Evolutionary conservation across 2,888 invertebrate genomes (phyloP), one percentile per base, ranked within the genome.

Genomic region (Brachypterus glaber): DNA sequence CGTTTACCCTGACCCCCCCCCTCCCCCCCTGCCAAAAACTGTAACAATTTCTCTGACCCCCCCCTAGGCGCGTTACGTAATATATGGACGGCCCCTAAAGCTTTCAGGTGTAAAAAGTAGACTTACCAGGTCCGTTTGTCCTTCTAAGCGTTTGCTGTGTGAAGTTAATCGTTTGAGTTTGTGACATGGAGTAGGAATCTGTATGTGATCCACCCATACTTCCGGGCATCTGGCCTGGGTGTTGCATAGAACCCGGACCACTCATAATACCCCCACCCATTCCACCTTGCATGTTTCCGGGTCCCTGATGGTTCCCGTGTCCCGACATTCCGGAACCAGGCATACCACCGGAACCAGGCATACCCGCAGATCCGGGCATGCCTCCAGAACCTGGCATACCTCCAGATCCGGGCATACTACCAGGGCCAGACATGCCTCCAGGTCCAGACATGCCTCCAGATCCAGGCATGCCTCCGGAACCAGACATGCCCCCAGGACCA

Each of bases 81-180:
- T n/a, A n/a, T n/a, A n/a, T n/a, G n/a, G n/a, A n/a, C n/a, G n/a
- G n/a, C n/a, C n/a, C 12, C n/a, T 18, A 31, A 27, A 8, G 5
- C 26, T 18, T 21, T 18, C n/a, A 35, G n/a, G n/a, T n/a, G n/a
- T n/a, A n/a, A n/a, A n/a, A n/a, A n/a, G n/a, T 32, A 16, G 30
- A 29, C 43, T 47, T 51, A 59, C 58, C 56, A 41, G 58, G 54
- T 34, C 59, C 60, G 37, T 53, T 61, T 12, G 67, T 67, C 40
- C 79, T 68, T 53, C 76, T 71, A 38, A 82, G 67, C 26, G 68
- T 71, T 56, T 82, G 82, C 59, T 85, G 85, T 16, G 81, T 80
- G 64, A 87, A 87, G 68, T 84, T 88, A 60, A 88, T 85, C 46
- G 85, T 85, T 66, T 88, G 88, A 51, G 83, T 79, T 68, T 87